These are phyloP conservation scores for Potamilus streckersoni DNA, from an alignment of 1,140 invertebrate genomes.

Conservation along the genomic window DNA sequence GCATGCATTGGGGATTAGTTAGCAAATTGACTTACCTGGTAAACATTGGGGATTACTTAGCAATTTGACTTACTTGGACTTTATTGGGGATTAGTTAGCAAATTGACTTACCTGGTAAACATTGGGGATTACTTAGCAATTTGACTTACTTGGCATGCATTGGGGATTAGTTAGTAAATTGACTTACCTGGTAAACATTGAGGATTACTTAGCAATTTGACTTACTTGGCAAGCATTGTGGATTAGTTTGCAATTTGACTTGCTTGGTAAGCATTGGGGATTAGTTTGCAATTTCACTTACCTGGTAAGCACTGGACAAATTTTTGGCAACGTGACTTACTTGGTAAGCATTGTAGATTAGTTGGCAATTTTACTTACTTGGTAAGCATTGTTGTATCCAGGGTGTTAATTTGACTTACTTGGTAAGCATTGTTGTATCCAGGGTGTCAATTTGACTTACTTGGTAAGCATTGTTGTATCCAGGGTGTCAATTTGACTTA, in stretches of 20 bases:
- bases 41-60: no score
- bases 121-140: no score
- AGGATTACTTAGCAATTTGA: slow-evolving; percentile 31
- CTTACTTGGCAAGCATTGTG: slow-evolving; percentile 77
- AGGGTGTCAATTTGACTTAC: slow-evolving; percentile 59
- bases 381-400: slow-evolving; percentile 74
- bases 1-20: no score
- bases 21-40: no score
- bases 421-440: slow-evolving; percentile 79
- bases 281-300: no score
- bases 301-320: slow-evolving; percentile 79
- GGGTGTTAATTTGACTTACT: slow-evolving; percentile 67
- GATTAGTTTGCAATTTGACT: slow-evolving; percentile 17
- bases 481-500: slow-evolving; percentile 52
- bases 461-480: slow-evolving; percentile 79
- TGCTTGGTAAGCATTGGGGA: slow-evolving; percentile 78
- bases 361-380: no score
- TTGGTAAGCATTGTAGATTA: slow-evolving; percentile 78
- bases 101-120: no score
- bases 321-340: no score
- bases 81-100: no score
- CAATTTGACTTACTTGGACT: slow-evolving; percentile 72
- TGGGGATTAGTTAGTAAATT: slow-evolving; percentile 39
- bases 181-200: slow-evolving; percentile 76
- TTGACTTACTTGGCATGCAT: slow-evolving; percentile 76